Percentiles rank a stretch among this genome's conserved stretches.
phyloP scores from a whole-genome alignment of 2,797 vertebrate genomes.

The Dipus sagitta region DNA sequence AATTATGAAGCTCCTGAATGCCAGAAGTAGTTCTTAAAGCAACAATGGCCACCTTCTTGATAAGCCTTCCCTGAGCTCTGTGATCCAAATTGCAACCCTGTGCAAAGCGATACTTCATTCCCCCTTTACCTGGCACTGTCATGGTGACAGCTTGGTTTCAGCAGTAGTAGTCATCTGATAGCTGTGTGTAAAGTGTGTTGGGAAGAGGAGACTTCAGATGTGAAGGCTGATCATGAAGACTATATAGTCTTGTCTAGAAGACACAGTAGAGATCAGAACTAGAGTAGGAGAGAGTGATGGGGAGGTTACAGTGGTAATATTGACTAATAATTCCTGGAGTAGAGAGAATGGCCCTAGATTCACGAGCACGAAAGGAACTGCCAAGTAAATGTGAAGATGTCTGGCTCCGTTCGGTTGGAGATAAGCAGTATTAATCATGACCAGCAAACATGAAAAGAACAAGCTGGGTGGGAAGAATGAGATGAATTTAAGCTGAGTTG shows the following conservation, averaged over 20 bases:
- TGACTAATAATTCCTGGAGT: background rate
- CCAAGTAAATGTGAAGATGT: background rate
- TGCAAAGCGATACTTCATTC: too few species aligned
- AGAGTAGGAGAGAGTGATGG: background rate
- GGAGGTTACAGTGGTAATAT: background rate
- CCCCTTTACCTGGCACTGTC: background rate
- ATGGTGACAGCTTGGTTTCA: background rate
- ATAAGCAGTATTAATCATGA: background rate
- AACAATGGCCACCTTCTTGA: too few species aligned
- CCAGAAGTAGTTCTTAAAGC: too few species aligned
- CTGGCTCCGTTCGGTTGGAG: background rate
- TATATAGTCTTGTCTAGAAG: background rate
- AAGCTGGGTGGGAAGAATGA: constrained; percentile 12
- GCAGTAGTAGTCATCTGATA: background rate
- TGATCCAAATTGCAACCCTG: too few species aligned
- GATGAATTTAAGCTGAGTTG: background rate
- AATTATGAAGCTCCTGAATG: constrained; percentile 5
- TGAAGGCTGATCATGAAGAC: background rate
- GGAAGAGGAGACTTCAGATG: background rate
- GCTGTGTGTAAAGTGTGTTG: background rate
- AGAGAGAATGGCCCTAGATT: background rate
- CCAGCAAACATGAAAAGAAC: background rate
- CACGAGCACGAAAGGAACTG: background rate
- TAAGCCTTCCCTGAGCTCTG: too few species aligned
- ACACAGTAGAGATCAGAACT: background rate